Base-by-base conservation (phyloP, 2,113 vertebrate genomes). In the Triplophysa tibetana region DNA sequence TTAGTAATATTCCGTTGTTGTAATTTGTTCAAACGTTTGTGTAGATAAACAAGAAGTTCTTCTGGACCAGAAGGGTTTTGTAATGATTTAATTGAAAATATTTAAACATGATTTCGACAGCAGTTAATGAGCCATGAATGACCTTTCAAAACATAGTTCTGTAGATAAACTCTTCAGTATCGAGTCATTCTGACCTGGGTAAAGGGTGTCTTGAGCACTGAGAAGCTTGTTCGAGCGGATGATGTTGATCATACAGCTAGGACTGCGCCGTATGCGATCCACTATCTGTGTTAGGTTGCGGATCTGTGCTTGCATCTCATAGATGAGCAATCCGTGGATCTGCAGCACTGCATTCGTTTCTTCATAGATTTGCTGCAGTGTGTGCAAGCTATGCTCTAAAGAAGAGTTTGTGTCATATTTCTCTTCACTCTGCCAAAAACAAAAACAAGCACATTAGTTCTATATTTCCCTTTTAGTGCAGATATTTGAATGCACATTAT, bases 261-360 rank as follows among this genome's bases (percentile, higher is more conserved):
- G 92, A 17, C 88, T 92, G 6, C 82, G 82, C 54, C 90, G 91
- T 0, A 91, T 89, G 79, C 89, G 89, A 13, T 95, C 94, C 17
- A 94, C 68, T 83, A 90, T 48, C 12, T 88, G 80, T 0, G 93
- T 94, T 68, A 96, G 78, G 88, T 95, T 95, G 78, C 92, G 93
- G 8, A 96, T 84, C 80, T 95, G 93, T 0, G 86, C 90, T 89
- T 94, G 94, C 80, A 96, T 91, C 81, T 94, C 92, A 0, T 94
- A 87, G 72, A 96, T 91, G 50, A 95, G 90, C 0, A 93, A 92
- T 79, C 93, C 93, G 84, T 96, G 95, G 54, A 94, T 86, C 76
- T 93, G 93, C 84, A 95, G 91, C 72, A 95, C 73, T 19, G 90
- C 86, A 82, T 86, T 91, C 88, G 93, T 90, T 70, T 96, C 93